Evolutionary conservation across 2,888 invertebrate genomes (phyloP), one percentile per base, ranked within the genome.

Genomic region (Rhodophaea formosa): DNA sequence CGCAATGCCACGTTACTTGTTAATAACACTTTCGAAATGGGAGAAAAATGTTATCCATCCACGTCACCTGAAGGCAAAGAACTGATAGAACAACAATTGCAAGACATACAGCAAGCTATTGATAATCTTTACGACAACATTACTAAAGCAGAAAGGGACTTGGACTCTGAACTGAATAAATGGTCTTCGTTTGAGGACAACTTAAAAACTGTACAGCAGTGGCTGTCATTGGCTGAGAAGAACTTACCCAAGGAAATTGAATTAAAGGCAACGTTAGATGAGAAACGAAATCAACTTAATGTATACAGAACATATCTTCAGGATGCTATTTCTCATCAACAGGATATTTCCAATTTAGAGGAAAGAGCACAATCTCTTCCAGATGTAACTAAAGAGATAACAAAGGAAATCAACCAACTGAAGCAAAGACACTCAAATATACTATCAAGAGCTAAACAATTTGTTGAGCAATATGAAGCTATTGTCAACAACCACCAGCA

Each of bases 101-200:
- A 97, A 75, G 96, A 97, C 70, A 92, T 97, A 32, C 96, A 97
- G 74, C 94, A 95, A 76, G 94, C 95, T 0, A 93, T 97, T 62
- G 97, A 98, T 68, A 92, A 93, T 49, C 84, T 97, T 0, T 97
- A 95, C 70, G 97, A 97, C 70, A 94, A 93, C 62, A 94, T 97
- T 42, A 93, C 94, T n/a, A 94, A 93, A 60, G 93, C 95, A 0
- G 96, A 97, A 67, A 93, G 96, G 58, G 95, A 96, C 70, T 92
- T 98, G 23, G 96, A 97, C 82, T 94, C 95, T 0, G 97, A 96
- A 84, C 93, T 97, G 57, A 94, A 94, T 52, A 94, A 96, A 69
- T 98, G 97, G 98, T 95, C 95, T 15, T 96, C 96, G 3, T 98
- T 97, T 77, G 97, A 98, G 80, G 97, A 98, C 72, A 95, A 95